Evolutionary conservation across 92 coral and sea anemone genomes (phyloP), one percentile per base, ranked within the genome.

Genomic region (Parazoanthus swiftii): DNA sequence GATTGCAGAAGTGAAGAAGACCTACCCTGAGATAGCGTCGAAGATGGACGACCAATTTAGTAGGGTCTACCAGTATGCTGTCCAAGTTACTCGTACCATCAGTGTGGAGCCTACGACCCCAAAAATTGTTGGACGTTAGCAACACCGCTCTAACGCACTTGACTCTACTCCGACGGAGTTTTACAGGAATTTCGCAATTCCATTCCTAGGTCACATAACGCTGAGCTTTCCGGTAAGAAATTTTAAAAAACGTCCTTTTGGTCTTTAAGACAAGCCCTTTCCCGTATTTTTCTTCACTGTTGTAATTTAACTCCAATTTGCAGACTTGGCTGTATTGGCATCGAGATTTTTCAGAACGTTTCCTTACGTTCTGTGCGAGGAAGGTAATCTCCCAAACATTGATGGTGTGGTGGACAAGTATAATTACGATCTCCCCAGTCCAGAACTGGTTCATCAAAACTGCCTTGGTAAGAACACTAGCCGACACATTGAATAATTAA

Each of bases 381-480:
- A 9, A 75, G 80, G 42, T 76, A 81, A 80, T 74, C 73, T 89
- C n/a, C 81, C 54, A 67, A 70, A 79, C 72, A 81, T 81, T 46
- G 86, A 68, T 50, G 88, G 50, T 43, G 37, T 81, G 50, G 33
- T 88, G 58, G 74, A 88, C 65, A 67, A 51, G n/a, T 82, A 89
- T 88, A 83, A 58, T 38, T 71, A 89, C 63, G 91, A 82, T 83
- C 86, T 89, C 54, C 88, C 84, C 23, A 74, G 77, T 50, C 65
- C 88, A 43, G 85, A 89, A 51, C 81, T 89, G 6, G 39, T 89
- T 46, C 23, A 82, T 54, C 91, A 84, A 84, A 89, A 72, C 89
- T 89, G 81, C 74, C 56, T 42, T 77, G 88, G 76, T 89, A 81
- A 36, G 25, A 78, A 78, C 46, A 63, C 66, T 18, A 58, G 11